phyloP scores from a whole-genome alignment of 23 tunicate genomes.

The Pegea sp. region DNA sequence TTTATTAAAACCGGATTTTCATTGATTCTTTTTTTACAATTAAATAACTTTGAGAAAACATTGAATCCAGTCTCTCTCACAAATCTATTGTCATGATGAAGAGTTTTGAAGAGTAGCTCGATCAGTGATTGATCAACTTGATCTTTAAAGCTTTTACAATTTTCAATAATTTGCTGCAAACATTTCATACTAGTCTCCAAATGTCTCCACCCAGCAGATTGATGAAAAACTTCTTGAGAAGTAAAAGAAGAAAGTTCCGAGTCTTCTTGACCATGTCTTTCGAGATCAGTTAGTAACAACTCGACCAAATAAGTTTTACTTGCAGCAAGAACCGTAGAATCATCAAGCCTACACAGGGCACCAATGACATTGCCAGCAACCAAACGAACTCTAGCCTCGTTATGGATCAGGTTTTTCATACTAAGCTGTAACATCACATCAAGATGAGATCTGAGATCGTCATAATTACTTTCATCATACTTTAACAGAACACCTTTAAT shows the following conservation, averaged over 20 bases:
- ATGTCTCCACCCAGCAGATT: slow-evolving; percentile 93
- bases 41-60: slow-evolving; percentile 51
- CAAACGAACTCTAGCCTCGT: slow-evolving; percentile 49
- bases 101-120: slow-evolving; percentile 33
- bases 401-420: slow-evolving; percentile 11
- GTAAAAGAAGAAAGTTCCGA: slow-evolving; percentile 1
- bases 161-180: slow-evolving; percentile 52
- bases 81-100: slow-evolving; percentile 59
- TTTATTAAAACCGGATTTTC: not conserved
- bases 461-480: not conserved
- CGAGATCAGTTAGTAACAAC: slow-evolving; percentile 12
- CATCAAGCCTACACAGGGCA: slow-evolving; percentile 21
- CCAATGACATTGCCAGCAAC: slow-evolving; percentile 51
- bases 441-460: not conserved
- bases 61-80: slow-evolving; percentile 85
- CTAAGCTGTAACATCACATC: no score
- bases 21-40: slow-evolving; percentile 20
- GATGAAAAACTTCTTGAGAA: slow-evolving; percentile 48
- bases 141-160: slow-evolving; percentile 37
- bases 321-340: slow-evolving; percentile 6
- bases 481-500: slow-evolving; percentile 24
- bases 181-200: slow-evolving; percentile 92
- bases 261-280: slow-evolving; percentile 20
- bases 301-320: slow-evolving; percentile 4
- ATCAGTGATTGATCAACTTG: slow-evolving; percentile 53